Evolutionary conservation across 2,113 vertebrate species (phyloP), one percentile per base, ranked within the genome.

Genomic region (Stigmatopora nigra): DNA sequence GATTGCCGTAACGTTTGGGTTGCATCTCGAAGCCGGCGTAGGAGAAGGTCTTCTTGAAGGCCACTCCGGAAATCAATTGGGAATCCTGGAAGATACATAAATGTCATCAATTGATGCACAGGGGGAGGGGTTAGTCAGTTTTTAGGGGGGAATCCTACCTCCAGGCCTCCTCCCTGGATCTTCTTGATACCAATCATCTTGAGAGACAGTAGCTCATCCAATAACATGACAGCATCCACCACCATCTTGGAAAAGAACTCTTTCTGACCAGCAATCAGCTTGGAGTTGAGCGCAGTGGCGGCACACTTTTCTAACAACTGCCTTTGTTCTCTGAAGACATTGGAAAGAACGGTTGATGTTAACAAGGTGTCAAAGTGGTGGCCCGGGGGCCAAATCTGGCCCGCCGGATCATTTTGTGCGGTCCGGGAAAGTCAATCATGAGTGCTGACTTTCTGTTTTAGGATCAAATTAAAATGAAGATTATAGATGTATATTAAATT

Each of bases 121-220:
- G n/a, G n/a, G n/a, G n/a, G n/a, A n/a, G n/a, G n/a, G n/a, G n/a
- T n/a, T n/a, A n/a, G n/a, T n/a, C n/a, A n/a, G n/a, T n/a, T n/a
- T n/a, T n/a, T n/a, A n/a, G n/a, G n/a, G n/a, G n/a, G n/a, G n/a
- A n/a, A n/a, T n/a, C 91, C 83, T 36, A 99, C 97, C 90, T 98
- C 96, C 1, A 98, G 81, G 36, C 89, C 97, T 38, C 97, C 97
- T 68, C 97, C 97, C 68, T 99, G 96, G 22, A 99, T 95, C 79
- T 99, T 99, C 91, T 98, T 98, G 69, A 99, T 95, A 22, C 97
- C 97, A 0, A 98, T 98, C 95, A 97, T 98, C 79, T 99, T 99
- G 75, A 99, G 92, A 45, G 94, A 93, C 77, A 99, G 78, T 82
- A 98, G 84, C 5, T 95, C 94, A 0, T 98, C 95, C 13, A 99